Conservation (phyloP, 35 echinoderm and acorn worm genomes). For the Diadema setosum region DNA sequence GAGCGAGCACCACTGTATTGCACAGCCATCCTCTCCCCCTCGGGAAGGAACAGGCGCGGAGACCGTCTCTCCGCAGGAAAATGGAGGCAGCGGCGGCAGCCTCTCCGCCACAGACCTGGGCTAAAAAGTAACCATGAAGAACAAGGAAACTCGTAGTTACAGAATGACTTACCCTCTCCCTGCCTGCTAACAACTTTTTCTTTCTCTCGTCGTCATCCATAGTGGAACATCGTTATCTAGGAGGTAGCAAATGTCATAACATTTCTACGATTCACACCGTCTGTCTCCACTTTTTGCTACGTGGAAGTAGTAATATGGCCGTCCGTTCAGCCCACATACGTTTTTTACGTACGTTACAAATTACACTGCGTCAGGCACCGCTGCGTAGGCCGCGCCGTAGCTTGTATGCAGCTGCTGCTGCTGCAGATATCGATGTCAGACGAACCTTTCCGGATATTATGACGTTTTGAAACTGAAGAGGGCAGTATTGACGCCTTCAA, state of each 20-base stretch:
- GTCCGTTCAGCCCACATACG: not conserved
- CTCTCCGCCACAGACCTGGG: not conserved
- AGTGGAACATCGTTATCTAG: not conserved
- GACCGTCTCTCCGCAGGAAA: not conserved
- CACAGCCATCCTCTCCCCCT: not conserved
- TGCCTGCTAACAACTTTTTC: conserved; percentile 70
- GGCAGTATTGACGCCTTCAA: not conserved
- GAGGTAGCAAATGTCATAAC: not conserved
- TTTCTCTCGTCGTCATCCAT: conserved; percentile 71
- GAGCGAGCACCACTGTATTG: not conserved
- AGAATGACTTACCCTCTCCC: conserved; percentile 59
- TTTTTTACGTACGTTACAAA: not conserved
- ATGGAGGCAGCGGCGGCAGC: not conserved
- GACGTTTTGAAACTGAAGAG: not conserved
- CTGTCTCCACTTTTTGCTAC: not conserved
- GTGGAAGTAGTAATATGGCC: conserved; percentile 21
- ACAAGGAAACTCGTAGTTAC: not conserved
- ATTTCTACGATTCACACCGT: not conserved
- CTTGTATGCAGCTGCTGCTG: not conserved
- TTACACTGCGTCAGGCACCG: not conserved
- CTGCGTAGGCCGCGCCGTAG: too few species aligned
- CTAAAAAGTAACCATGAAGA: not conserved
- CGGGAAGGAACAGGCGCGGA: too few species aligned
- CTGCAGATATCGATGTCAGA: not conserved
- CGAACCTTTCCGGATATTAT: not conserved